Evolutionary conservation across 2,797 vertebrate species (phyloP).

Genomic region (Sebastolobus alascanus): DNA sequence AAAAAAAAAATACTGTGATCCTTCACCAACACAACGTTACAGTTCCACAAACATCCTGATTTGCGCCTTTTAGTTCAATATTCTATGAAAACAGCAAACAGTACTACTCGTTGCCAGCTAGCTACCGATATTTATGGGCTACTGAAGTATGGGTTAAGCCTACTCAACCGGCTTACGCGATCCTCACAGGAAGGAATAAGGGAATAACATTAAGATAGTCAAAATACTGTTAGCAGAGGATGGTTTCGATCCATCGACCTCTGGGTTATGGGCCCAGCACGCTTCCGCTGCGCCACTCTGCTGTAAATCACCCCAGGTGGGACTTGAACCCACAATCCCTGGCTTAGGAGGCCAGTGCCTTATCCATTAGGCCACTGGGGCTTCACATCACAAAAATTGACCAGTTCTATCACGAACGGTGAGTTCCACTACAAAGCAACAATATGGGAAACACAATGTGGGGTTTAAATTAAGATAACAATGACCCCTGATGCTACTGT

Average conservation of each 20-base stretch:
- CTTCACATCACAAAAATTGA: fast-evolving
- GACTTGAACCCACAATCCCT: slow-evolving; percentile 75
- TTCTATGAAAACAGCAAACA: too few species aligned
- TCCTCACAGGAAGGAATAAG: too few species aligned
- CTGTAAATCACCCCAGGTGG: slow-evolving; percentile 45
- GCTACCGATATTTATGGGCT: too few species aligned
- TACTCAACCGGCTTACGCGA: too few species aligned
- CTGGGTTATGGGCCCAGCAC: slow-evolving; percentile 69
- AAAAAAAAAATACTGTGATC: background rate
- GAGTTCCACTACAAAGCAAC: too few species aligned
- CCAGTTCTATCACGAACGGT: too few species aligned
- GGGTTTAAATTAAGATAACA: too few species aligned
- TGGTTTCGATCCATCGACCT: slow-evolving; percentile 81
- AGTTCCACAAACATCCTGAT: background rate
- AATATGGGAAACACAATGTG: too few species aligned
- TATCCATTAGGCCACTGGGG: slow-evolving; percentile 73
- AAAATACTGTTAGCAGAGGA: slow-evolving; percentile 65
- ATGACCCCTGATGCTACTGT: too few species aligned
- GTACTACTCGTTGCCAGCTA: too few species aligned
- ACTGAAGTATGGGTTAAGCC: too few species aligned
- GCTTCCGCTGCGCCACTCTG: slow-evolving; percentile 41
- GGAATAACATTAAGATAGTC: too few species aligned
- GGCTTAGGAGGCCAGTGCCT: slow-evolving; percentile 77
- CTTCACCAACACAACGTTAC: background rate
- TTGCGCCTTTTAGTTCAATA: background rate